A percentile compares a stretch with the other conserved stretches of the same genome.
phyloP scores from a whole-genome alignment of 2,113 vertebrate species.

The Grammomys dolichurus region DNA sequence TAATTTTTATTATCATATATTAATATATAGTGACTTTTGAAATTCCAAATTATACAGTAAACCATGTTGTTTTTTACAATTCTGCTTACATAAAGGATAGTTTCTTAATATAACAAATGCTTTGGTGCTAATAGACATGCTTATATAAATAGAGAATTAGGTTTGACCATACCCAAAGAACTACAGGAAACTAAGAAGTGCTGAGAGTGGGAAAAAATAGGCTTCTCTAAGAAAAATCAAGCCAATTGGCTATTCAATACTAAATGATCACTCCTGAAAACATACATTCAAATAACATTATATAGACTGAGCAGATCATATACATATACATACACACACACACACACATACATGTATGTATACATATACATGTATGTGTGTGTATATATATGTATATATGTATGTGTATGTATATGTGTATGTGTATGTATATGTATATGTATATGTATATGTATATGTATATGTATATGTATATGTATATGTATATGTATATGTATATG shows the following conservation, averaged over 20 bases:
- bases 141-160: background rate
- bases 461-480: too few relatives aligned
- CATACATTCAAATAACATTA: background rate
- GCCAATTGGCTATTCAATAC: background rate
- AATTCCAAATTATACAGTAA: slow-evolving; percentile 42
- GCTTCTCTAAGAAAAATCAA: background rate
- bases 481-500: too few relatives aligned
- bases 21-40: slow-evolving; percentile 57
- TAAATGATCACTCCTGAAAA: background rate
- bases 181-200: background rate
- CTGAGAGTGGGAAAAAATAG: background rate
- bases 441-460: too few relatives aligned
- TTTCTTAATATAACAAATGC: slow-evolving; percentile 21
- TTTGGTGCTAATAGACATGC: background rate
- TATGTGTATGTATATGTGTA: too few relatives aligned
- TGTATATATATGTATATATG: background rate
- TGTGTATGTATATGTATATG: too few relatives aligned
- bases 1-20: slow-evolving; percentile 40
- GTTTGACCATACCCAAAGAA: background rate
- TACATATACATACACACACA: background rate
- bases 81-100: slow-evolving; percentile 43
- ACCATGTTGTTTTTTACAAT: slow-evolving; percentile 24
- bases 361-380: background rate
- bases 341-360: background rate
- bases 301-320: background rate